Base-by-base conservation (phyloP, 2,797 vertebrate genomes). In the Bradypus variegatus region DNA sequence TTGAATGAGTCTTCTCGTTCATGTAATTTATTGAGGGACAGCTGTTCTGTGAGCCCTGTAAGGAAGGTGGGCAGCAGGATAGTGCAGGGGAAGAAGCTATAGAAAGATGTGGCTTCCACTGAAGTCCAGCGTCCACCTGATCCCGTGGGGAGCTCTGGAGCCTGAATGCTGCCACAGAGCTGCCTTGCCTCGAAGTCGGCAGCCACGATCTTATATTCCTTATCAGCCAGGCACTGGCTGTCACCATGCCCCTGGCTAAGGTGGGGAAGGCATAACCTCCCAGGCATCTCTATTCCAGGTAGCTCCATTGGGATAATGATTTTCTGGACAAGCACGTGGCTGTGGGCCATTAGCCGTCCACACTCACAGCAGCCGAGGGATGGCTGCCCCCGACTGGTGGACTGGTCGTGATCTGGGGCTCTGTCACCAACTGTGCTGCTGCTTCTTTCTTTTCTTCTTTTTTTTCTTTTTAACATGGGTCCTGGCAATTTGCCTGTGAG, bases 21-120 rank as follows among this genome's bases (percentile, higher is more conserved):
- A 62, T 8, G 6, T 23, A 27, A 36, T 8, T 23, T 7, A 15
- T 4, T 4, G n/a, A 60, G 50, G 1, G 12, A 33, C 1, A 69
- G 8, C 10, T 58, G 23, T 13, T 75, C 13, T 18, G 45, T 41
- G 67, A 81, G 21, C 50, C 8, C 31, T n/a, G 6, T 10, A 50
- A 33, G 58, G 3, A 38, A 60, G 15, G 10, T 7, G 12, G 38
- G 10, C 3, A 31, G 53, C 2, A 29, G 64, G 60, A 14, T 0
- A 6, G 13, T 27, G 5, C 18, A 6, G 0, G 12, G 6, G 3
- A 50, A 75, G n/a, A 70, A 69, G n/a, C 18, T 69, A n/a, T 3
- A 36, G n/a, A 36, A 36, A n/a, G 7, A 9, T 0, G 5, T 6
- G 23, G 6, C 21, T 75, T 29, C 27, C 3, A 1, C 53, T 12